Conservation (phyloP, 2,113 vertebrate genomes). For the Paramisgurnus dabryanus region DNA sequence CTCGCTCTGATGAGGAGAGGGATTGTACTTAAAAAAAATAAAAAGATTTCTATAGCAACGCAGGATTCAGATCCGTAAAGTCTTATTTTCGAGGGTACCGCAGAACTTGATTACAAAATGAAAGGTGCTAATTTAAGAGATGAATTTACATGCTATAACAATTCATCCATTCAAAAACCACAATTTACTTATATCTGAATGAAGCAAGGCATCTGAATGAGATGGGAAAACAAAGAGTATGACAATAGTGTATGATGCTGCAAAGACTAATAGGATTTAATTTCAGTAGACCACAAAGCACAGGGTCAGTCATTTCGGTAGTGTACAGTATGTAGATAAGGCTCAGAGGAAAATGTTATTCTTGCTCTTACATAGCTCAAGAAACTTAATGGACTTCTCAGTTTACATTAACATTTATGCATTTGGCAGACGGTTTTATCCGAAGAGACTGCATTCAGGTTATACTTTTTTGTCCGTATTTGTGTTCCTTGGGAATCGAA, state of each 20-base stretch:
- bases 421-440: no score
- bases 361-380: no score
- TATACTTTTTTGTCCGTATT: no score
- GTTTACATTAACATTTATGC: no score
- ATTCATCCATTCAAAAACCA: conserved; percentile 25
- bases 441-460: no score
- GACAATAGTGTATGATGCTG: conserved; percentile 26
- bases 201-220: conserved; percentile 13
- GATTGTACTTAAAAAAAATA: conserved; percentile 39
- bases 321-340: background rate
- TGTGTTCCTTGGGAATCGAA: no score
- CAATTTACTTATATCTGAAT: conserved; percentile 32
- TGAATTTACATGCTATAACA: conserved; percentile 42
- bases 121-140: conserved; percentile 49
- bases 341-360: background rate
- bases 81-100: conserved; percentile 46
- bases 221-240: conserved; percentile 45
- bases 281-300: background rate
- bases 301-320: background rate
- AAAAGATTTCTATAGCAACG: conserved; percentile 46
- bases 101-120: conserved; percentile 43
- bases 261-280: conserved; percentile 35
- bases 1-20: conserved; percentile 30
- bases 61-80: conserved; percentile 42
- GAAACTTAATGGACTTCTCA: no score